Conservation (phyloP, 1,140 invertebrate species). For the Drosophila prosaltans region DNA sequence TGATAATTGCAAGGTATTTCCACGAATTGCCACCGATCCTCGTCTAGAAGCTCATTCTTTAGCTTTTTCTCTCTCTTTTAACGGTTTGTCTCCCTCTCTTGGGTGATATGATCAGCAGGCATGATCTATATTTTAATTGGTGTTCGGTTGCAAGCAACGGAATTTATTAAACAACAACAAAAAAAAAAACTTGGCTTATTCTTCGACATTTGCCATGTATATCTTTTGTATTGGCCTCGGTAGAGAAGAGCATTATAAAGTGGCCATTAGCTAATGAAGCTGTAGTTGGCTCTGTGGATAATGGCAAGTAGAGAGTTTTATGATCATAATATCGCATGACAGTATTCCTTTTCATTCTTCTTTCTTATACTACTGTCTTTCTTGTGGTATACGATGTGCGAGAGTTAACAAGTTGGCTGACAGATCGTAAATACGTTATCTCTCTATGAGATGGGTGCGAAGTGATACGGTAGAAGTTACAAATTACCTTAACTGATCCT, state of each 20-base stretch:
- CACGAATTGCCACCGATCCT: slow-evolving; percentile 62
- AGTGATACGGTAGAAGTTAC: background rate
- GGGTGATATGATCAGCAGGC: slow-evolving; percentile 59
- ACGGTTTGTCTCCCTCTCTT: slow-evolving; percentile 50
- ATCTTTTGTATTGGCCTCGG: slow-evolving; percentile 22
- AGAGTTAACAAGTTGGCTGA: slow-evolving; percentile 51
- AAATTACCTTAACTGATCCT: slow-evolving; percentile 8
- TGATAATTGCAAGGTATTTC: slow-evolving; percentile 62
- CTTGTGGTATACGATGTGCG: slow-evolving; percentile 39
- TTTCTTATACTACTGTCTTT: slow-evolving; percentile 21
- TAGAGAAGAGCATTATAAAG: slow-evolving; percentile 54
- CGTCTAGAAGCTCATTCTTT: slow-evolving; percentile 19
- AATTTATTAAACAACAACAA: slow-evolving; percentile 39
- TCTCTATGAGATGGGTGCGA: slow-evolving; percentile 5
- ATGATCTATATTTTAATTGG: slow-evolving; percentile 81
- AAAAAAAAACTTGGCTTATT: background rate
- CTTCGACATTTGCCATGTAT: background rate
- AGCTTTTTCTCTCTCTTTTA: slow-evolving; percentile 33
- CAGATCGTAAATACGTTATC: slow-evolving; percentile 50
- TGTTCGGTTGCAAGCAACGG: slow-evolving; percentile 40
- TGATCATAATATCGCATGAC: slow-evolving; percentile 27
- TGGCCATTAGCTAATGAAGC: slow-evolving; percentile 78
- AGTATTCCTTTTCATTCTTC: background rate
- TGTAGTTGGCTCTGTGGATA: slow-evolving; percentile 40
- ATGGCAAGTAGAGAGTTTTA: slow-evolving; percentile 30